Conservation (phyloP, 23 tunicate species). For the Oikopleura albicans region DNA sequence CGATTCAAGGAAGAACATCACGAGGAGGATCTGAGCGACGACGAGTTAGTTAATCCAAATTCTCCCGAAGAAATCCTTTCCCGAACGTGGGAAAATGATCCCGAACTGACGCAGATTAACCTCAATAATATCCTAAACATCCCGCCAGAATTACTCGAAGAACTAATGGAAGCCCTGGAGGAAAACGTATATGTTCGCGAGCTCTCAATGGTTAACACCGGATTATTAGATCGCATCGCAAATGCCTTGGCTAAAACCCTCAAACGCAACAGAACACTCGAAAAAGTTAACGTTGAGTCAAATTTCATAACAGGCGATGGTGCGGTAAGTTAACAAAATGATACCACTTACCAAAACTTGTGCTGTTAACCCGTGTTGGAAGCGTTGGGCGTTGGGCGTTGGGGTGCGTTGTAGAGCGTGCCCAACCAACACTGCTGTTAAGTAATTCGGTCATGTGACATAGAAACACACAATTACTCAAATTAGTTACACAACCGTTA, state of each 20-base stretch:
- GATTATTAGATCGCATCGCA: conserved; percentile 51
- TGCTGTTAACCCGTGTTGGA: background rate
- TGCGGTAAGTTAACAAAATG: too few species aligned
- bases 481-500: too few species aligned
- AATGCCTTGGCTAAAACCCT: conserved; percentile 63
- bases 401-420: background rate
- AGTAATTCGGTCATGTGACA: background rate
- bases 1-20: background rate
- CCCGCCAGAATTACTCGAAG: conserved; percentile 64
- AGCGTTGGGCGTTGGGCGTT: too few species aligned
- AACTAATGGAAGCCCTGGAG: conserved; percentile 66
- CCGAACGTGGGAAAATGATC: background rate
- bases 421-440: background rate
- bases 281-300: conserved; percentile 68
- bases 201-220: conserved; percentile 45
- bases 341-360: background rate
- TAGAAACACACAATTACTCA: too few species aligned
- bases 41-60: background rate
- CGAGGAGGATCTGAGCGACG: background rate
- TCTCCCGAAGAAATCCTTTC: background rate
- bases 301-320: conserved; percentile 67
- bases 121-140: conserved; percentile 89
- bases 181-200: conserved; percentile 56
- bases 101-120: conserved; percentile 20
- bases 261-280: conserved; percentile 35